phyloP scores from a whole-genome alignment of 2,797 vertebrate species.

The Rhynchotus rufescens region DNA sequence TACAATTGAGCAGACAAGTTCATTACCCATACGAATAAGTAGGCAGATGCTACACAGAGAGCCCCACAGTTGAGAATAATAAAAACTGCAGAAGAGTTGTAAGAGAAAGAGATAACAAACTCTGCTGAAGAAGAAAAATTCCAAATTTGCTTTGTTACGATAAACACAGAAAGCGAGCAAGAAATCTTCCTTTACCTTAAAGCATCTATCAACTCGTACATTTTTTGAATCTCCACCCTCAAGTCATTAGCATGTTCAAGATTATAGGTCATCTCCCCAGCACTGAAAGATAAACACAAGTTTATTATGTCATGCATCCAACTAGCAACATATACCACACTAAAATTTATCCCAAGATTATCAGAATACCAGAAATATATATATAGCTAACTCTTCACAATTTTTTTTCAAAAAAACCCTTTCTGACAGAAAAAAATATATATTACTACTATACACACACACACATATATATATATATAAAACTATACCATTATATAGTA shows the following conservation, averaged over 20 bases:
- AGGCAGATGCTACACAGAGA: background rate
- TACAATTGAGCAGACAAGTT: background rate
- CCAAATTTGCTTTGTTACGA: background rate
- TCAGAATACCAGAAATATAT: background rate
- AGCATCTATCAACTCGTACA: constrained; percentile 95
- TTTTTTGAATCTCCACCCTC: constrained; percentile 94
- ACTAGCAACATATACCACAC: background rate
- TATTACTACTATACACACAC: no score
- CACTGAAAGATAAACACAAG: constrained; percentile 79
- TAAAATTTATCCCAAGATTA: background rate
- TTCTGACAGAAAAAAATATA: no score
- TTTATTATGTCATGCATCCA: background rate
- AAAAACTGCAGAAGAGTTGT: background rate
- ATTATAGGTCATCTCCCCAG: constrained; percentile 92
- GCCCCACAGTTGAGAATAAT: background rate
- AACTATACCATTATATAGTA: background rate
- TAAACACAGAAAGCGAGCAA: background rate
- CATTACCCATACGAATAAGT: background rate
- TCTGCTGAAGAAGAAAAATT: background rate
- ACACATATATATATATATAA: no score
- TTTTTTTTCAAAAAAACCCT: background rate
- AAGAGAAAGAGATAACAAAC: background rate
- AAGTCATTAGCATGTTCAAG: constrained; percentile 91
- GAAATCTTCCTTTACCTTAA: constrained; percentile 86
- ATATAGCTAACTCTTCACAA: background rate